Evolutionary conservation across 2,888 invertebrate genomes (phyloP).

Genomic region (Venusia cambrica): DNA sequence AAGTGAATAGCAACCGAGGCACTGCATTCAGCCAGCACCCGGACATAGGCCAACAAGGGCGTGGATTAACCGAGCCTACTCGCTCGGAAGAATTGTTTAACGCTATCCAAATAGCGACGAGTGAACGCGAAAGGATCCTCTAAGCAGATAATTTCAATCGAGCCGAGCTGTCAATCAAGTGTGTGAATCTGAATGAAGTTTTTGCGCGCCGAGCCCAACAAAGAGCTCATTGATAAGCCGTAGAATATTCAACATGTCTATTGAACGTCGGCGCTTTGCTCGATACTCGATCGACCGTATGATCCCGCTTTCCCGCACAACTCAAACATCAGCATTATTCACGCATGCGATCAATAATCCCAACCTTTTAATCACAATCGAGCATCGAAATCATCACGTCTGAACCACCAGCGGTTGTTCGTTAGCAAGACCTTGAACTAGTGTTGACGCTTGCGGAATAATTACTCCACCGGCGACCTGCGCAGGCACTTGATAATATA

Average conservation of each 20-base stretch:
- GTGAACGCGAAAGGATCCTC: slow-evolving; percentile 61
- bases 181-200: slow-evolving; percentile 50
- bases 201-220: slow-evolving; percentile 41
- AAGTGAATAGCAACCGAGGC: slow-evolving; percentile 67
- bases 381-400: slow-evolving; percentile 15
- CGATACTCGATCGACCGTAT: slow-evolving; percentile 31
- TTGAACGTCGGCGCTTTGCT: slow-evolving; percentile 25
- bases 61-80: slow-evolving; percentile 61
- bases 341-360: slow-evolving; percentile 18
- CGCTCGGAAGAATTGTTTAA: slow-evolving; percentile 78
- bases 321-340: slow-evolving; percentile 18
- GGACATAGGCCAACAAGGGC: slow-evolving; percentile 59
- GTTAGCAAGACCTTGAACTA: slow-evolving; percentile 69
- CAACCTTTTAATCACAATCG: slow-evolving; percentile 3
- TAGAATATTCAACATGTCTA: slow-evolving; percentile 32
- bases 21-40: slow-evolving; percentile 49
- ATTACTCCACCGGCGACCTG: slow-evolving; percentile 60
- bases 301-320: slow-evolving; percentile 24
- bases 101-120: slow-evolving; percentile 76
- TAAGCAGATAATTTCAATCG: slow-evolving; percentile 77
- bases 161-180: slow-evolving; percentile 69
- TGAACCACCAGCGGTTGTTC: slow-evolving; percentile 28
- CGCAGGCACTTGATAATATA: slow-evolving; percentile 58
- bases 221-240: slow-evolving; percentile 40
- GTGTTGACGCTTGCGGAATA: slow-evolving; percentile 68